Evolutionary conservation across 2,797 vertebrate species (phyloP).

Genomic region (Choloepus didactylus): DNA sequence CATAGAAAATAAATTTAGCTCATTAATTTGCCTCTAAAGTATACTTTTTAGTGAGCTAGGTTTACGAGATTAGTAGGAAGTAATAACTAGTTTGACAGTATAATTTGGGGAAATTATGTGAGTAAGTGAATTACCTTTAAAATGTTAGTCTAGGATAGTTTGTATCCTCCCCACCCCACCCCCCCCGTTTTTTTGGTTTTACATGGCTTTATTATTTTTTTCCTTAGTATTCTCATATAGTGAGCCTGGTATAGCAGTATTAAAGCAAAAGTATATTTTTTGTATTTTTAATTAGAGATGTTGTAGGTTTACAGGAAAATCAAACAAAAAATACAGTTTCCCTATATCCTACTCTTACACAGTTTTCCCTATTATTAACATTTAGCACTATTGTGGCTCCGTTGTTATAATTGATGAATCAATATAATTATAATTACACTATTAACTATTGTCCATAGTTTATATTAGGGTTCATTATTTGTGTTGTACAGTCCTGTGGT

Average conservation of each 20-base stretch:
- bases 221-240: neutral
- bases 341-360: too few relatives aligned
- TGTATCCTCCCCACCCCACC: neutral
- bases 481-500: too few relatives aligned
- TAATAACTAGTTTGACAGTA: neutral
- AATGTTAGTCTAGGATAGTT: neutral
- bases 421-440: too few relatives aligned
- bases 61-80: neutral
- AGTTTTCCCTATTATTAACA: too few relatives aligned
- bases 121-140: neutral
- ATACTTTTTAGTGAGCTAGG: neutral
- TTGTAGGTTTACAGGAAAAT: too few relatives aligned
- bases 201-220: neutral
- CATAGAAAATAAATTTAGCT: slow-evolving; percentile 5
- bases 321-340: too few relatives aligned
- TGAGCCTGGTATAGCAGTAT: neutral
- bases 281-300: too few relatives aligned
- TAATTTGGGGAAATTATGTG: neutral
- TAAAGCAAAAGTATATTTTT: neutral
- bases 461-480: too few relatives aligned
- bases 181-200: neutral
- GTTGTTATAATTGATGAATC: too few relatives aligned
- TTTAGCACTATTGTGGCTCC: too few relatives aligned
- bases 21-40: neutral
- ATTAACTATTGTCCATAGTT: too few relatives aligned